These are phyloP conservation scores for Druon quercuslanigerum DNA, from an alignment of 1,140 invertebrate genomes.

Conservation along the genomic window DNA sequence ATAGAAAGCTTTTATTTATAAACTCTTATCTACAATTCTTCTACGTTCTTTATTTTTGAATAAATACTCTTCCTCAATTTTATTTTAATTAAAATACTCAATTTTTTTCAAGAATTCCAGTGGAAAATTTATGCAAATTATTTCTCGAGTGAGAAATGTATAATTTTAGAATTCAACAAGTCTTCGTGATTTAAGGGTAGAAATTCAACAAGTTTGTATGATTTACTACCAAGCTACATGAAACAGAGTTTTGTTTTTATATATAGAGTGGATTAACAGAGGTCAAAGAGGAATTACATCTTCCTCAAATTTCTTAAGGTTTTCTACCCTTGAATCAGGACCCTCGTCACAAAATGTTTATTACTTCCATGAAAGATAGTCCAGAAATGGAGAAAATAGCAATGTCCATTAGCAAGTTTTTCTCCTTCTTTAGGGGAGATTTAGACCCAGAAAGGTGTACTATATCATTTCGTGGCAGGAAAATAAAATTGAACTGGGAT, in stretches of 20 bases:
- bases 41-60: too few relatives aligned
- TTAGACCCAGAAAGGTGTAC: not conserved
- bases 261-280: not conserved
- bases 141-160: not conserved
- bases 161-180: not conserved
- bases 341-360: not conserved
- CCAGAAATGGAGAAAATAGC: not conserved
- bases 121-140: not conserved
- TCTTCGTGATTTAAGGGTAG: not conserved
- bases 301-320: not conserved
- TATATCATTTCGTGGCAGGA: not conserved
- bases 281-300: not conserved
- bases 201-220: conserved; percentile 20
- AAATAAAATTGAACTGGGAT: not conserved
- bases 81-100: too few relatives aligned
- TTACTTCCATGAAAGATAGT: not conserved
- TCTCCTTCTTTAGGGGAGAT: not conserved
- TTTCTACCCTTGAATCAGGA: not conserved
- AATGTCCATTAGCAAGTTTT: conserved; percentile 9
- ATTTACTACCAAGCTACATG: not conserved
- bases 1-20: too few relatives aligned
- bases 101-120: not conserved
- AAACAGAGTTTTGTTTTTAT: not conserved
- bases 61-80: too few relatives aligned
- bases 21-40: too few relatives aligned